These are phyloP conservation scores for Bembecia ichneumoniformis DNA, from an alignment of 2,888 invertebrate genomes.

Conservation along the genomic window DNA sequence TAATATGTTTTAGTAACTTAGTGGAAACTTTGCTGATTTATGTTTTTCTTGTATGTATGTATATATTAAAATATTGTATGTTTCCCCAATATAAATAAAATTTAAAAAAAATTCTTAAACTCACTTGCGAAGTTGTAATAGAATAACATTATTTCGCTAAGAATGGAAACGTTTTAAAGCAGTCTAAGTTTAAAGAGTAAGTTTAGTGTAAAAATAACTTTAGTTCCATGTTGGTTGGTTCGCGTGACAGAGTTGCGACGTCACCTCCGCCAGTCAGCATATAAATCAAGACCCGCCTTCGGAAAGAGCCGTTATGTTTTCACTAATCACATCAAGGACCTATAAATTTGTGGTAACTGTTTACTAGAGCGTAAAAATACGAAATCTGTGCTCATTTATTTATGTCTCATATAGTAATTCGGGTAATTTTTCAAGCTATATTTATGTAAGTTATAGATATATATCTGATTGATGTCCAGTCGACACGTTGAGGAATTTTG, in stretches of 20 bases:
- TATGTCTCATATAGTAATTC: too few species aligned
- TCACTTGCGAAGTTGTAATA: not conserved
- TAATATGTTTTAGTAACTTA: too few species aligned
- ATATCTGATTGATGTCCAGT: too few species aligned
- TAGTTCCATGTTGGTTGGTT: not conserved
- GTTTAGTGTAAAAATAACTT: not conserved
- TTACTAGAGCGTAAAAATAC: not conserved
- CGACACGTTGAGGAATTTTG: too few species aligned
- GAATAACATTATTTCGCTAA: not conserved
- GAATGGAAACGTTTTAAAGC: not conserved
- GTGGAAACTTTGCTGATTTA: too few species aligned
- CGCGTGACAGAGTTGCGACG: constrained; percentile 9
- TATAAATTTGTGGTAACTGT: not conserved
- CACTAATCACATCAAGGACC: constrained; percentile 2
- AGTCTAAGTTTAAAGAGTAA: not conserved
- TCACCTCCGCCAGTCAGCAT: constrained; percentile 3
- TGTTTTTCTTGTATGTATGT: too few species aligned
- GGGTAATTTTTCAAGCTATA: too few species aligned
- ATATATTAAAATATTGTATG: too few species aligned
- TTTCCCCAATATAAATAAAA: too few species aligned
- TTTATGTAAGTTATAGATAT: too few species aligned
- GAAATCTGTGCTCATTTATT: not conserved
- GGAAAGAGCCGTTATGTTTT: constrained; percentile 2
- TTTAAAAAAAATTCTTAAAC: too few species aligned
- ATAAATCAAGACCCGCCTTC: constrained; percentile 10